A percentile compares a stretch with the other conserved stretches of the same genome.
Conservation (phyloP, 1,140 invertebrate species). For the Sinonovacula constricta region DNA sequence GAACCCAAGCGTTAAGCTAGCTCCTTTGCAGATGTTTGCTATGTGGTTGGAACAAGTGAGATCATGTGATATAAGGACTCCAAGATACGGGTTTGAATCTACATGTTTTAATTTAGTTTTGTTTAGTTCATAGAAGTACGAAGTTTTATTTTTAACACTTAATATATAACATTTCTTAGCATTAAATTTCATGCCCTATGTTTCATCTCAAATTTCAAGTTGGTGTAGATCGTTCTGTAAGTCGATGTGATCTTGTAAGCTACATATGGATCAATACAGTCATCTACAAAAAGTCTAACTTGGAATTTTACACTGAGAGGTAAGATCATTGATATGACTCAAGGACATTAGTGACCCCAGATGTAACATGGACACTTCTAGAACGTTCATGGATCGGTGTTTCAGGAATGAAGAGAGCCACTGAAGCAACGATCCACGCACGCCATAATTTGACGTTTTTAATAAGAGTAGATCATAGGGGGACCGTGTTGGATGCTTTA, state of each 20-base stretch:
- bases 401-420: too few relatives aligned
- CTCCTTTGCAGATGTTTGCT: constrained; percentile 12
- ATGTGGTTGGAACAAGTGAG: constrained; percentile 28
- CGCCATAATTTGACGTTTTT: too few relatives aligned
- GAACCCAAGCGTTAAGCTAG: constrained; percentile 26
- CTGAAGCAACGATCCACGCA: too few relatives aligned
- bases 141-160: constrained; percentile 20
- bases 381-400: too few relatives aligned
- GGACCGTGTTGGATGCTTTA: too few relatives aligned
- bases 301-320: neutral
- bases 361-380: too few relatives aligned
- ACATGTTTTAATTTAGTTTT: constrained; percentile 12
- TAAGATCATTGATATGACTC: neutral
- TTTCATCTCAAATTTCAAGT: too few relatives aligned
- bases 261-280: neutral
- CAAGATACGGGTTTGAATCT: constrained; percentile 11
- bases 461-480: too few relatives aligned
- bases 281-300: neutral
- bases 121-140: constrained; percentile 8
- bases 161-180: constrained; percentile 12
- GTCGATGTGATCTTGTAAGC: neutral
- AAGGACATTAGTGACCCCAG: too few relatives aligned
- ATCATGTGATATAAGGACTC: too few relatives aligned
- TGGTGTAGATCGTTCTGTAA: too few relatives aligned
- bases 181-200: too few relatives aligned